Evolutionary conservation across 2,888 invertebrate genomes (phyloP).

Genomic region (Chrysolina oricalcia): DNA sequence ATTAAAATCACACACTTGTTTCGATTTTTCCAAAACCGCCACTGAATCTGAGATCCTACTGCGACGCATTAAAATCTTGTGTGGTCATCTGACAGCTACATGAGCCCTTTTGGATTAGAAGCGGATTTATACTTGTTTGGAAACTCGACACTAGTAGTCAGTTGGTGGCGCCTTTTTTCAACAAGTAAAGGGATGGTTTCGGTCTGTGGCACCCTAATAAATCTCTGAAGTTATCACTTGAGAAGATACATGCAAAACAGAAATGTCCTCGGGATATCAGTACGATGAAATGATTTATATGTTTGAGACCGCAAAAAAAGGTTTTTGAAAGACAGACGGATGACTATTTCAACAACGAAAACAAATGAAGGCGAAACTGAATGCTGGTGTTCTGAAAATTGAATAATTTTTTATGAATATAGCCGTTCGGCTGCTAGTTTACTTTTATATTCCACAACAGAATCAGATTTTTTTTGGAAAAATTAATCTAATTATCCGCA

Average conservation of each 20-base stretch:
- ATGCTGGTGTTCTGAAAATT: no score
- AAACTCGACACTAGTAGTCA: constrained; percentile 56
- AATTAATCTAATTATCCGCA: no score
- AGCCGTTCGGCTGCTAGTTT: no score
- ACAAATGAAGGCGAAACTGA: no score
- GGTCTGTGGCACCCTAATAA: constrained; percentile 48
- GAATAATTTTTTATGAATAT: no score
- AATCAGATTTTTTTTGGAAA: no score
- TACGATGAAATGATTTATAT: constrained; percentile 33
- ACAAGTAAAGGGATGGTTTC: constrained; percentile 48
- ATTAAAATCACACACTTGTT: no score
- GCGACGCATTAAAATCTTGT: constrained; percentile 26
- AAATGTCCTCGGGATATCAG: constrained; percentile 27
- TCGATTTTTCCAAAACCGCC: no score
- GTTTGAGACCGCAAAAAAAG: neutral
- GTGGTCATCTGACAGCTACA: constrained; percentile 33
- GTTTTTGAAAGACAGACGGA: neutral
- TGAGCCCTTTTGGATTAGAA: constrained; percentile 18
- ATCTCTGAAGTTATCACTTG: constrained; percentile 44
- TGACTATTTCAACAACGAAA: neutral
- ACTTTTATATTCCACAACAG: no score
- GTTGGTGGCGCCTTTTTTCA: constrained; percentile 60
- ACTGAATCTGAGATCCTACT: neutral
- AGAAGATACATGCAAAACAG: constrained; percentile 30
- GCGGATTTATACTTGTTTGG: constrained; percentile 49